Evolutionary conservation across 2,797 vertebrate species (phyloP), one percentile per base, ranked within the genome.

Genomic region (Cygnus olor): DNA sequence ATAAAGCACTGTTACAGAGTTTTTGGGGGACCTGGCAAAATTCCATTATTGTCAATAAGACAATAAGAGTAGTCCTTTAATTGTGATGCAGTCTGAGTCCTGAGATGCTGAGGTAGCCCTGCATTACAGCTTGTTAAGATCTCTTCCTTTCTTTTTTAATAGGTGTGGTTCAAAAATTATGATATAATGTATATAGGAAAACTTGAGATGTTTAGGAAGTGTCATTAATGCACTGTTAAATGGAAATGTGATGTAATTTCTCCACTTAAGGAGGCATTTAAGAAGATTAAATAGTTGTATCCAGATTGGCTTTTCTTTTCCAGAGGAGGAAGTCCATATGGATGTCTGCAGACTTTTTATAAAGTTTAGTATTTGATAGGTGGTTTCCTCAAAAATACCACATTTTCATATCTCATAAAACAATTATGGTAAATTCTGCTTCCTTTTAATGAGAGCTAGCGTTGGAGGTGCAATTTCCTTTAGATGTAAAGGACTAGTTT

Each of bases 191-290:
- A 80, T n/a, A 30, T 47, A 8, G 17, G 51, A 72, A 30, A 69
- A 38, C 21, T 83, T 70, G 73, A 73, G 84, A 65, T 24, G 32
- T 61, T 49, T 63, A 56, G 16, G 24, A 22, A 47, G 21, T 57
- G 49, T 54, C 64, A 34, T 7, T 18, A 7, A 60, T 74, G 76
- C 9, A 4, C 3, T 44, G 49, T 73, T 83, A 40, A 7, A 20
- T 0, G 0, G 36, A 74, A 64, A 36, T 1, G 0, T 42, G 28
- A 40, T n/a, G 36, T 16, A 20, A 9, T 38, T 45, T 69, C 76
- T 66, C 28, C 4, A 19, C 30, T 61, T 61, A 71, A 66, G 45
- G 36, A 58, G 12, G 13, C 21, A 11, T 49, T 91, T 51, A 42
- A 42, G 61, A 61, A 77, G 7, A n/a, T 60, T 38, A 53, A 40